Base-by-base conservation (phyloP, 2,888 invertebrate species). In the Ectobius pallidus region DNA sequence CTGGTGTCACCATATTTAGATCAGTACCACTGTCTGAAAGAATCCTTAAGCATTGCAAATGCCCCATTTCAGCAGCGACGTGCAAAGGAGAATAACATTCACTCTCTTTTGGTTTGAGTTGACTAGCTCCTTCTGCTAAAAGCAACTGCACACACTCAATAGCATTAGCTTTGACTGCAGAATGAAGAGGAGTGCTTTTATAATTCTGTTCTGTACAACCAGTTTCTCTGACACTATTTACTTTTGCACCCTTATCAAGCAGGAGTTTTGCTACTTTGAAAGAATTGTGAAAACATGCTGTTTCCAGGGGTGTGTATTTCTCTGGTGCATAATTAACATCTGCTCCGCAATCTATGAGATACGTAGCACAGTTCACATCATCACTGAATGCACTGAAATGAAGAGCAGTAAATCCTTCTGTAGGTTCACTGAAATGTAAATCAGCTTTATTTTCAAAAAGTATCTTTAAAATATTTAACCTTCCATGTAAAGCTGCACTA, bases 261-360 rank as follows among this genome's bases (percentile, higher is more conserved):
- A 96, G 87, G 79, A 94, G 87, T 82, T 90, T 90, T 72, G 93
- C 92, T 16, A 94, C 93, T 79, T 92, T 90, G 69, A 90, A 88
- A 75, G 94, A 91, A 80, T 95, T 93, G 14, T 95, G 93, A 83
- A 95, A 94, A 39, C 95, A 95, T 14, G 96, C 94, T 81, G 94
- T 95, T 82, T 97, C 96, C 73, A 96, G 86, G 0, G 96, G 94
- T 61, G 92, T 91, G 81, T 92, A 92, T 78, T 90, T 89, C 81
- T 91, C 89, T 74, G 88, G 88, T 80, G 89, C 87, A 68, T 88
- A 86, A 82, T 91, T 91, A 9, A 92, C 87, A 78, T 91, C 90
- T 77, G 88, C 87, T 1, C 91, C 91, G 78, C 89, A 87, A 30
- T 87, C 83, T 61, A 94, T 86, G 68, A 94, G 85, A 80, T 88